Evolutionary conservation across 1,140 invertebrate species (phyloP), one percentile per base, ranked within the genome.

Genomic region (Pseudoatta argentina): DNA sequence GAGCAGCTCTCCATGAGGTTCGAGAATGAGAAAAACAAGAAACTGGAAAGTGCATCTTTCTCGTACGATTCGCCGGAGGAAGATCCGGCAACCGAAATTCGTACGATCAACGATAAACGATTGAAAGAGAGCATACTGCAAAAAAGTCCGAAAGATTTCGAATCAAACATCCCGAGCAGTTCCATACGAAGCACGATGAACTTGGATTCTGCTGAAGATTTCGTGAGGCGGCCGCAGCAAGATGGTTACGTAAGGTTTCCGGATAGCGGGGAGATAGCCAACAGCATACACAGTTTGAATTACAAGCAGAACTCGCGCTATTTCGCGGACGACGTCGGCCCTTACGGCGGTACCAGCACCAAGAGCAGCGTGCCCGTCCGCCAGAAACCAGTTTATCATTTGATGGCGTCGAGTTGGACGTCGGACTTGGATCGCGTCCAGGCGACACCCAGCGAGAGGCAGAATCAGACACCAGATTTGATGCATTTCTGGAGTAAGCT

Each of bases 271-370:
- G 39, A 44, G 39, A 44, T 44, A 18, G 92, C 92, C 0, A 95
- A 95, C 85, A 94, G 94, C 55, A 94, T 95, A 71, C 94, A 94
- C 73, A 92, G 85, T 21, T 82, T 81, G 7, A 92, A 92, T 18
- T 92, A 91, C 16, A 94, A 94, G 34, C 86, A 93, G 1, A 78
- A 91, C 34, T 85, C 85, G 63, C 87, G 88, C 5, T 72, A 91
- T 55, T 53, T 69, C 0, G 69, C 66, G 12, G 87, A 90, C 30
- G 66, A 90, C 14, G 18, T 44, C 8, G 39, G 8, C 39, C 39
- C 8, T 44, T 44, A 48, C 30, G 1, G 78, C 48, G 10, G 64
- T 34, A 87, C 88, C 14, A 93, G 91, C 55, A 92, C 91, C 27
- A 93, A 93, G 59, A 92, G 89, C 77, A 94, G 89, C 71, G 86